A percentile compares a stretch with the other conserved stretches of the same genome.
These are phyloP conservation scores for Hylomyscus alleni DNA, from an alignment of 2,797 vertebrate species.

Conservation along the genomic window DNA sequence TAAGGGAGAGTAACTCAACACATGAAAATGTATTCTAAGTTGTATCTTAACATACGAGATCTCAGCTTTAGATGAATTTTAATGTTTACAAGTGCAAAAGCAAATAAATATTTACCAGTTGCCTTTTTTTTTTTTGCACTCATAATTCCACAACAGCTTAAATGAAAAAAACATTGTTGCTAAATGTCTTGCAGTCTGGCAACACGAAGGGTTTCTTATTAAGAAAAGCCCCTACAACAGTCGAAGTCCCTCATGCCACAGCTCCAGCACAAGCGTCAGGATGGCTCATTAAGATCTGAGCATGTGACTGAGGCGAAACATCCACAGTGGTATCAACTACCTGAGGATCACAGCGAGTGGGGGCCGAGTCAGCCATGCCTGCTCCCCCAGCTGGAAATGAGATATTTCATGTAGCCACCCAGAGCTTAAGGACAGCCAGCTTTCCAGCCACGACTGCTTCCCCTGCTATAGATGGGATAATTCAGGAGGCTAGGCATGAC, in stretches of 20 bases:
- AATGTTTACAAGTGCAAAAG: constrained; percentile 86
- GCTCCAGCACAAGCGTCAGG: neutral
- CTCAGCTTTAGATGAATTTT: constrained; percentile 88
- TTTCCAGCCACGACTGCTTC: fast-evolving
- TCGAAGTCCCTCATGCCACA: constrained; percentile 45
- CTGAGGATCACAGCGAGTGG: fast-evolving
- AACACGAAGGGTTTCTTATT: constrained; percentile 84
- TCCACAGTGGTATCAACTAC: fast-evolving
- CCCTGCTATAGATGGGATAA: fast-evolving
- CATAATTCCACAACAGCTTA: constrained; percentile 83
- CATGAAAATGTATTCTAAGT: constrained; percentile 87
- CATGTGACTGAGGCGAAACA: fast-evolving
- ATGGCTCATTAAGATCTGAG: neutral
- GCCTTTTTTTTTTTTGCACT: constrained; percentile 86
- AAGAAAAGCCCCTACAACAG: constrained; percentile 77
- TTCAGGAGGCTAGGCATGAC: neutral
- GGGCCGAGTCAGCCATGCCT: too few relatives aligned
- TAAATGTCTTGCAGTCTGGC: constrained; percentile 84
- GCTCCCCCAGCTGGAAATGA: fast-evolving
- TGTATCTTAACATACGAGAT: constrained; percentile 85
- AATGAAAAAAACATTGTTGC: constrained; percentile 86
- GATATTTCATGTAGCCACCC: fast-evolving
- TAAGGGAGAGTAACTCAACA: constrained; percentile 80
- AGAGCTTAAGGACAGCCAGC: neutral
- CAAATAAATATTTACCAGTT: constrained; percentile 85